Evolutionary conservation across 2,888 invertebrate genomes (phyloP), one percentile per base, ranked within the genome.

Genomic region (Epirrhoe alternata): DNA sequence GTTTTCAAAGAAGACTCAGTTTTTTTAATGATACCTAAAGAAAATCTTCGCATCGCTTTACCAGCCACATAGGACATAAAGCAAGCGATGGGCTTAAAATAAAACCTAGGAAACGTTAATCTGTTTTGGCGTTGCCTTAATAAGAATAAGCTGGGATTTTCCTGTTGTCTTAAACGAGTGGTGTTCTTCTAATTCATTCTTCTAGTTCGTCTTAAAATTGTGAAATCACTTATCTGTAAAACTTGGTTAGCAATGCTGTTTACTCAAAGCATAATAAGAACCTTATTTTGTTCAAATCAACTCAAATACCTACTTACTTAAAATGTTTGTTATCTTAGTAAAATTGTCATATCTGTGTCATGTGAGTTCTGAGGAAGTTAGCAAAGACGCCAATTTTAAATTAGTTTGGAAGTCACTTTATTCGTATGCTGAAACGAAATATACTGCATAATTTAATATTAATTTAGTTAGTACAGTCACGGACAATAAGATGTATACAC

Each of bases 61-160:
- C 55, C 0, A 10, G 6, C 1, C 33, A 49, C 24, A 17, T 54
- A 12, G 24, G 12, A 30, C 35, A 38, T 47, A 12, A 14, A 47
- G 10, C 5, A 38, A 35, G 50, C 30, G 55, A 35, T 33, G 38
- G 14, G 17, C 42, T 56, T 50, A 50, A 61, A 50, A 55, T 61
- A 62, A 56, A 62, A 56, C 50, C 56, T 56, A 62, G 51, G 31
- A 56, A 62, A 62, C 24, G 51, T 38, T 62, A 62, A 62, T 50
- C 56, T 62, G 51, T 62, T 62, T 56, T 55, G 61, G 55, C 45
- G 57, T 63, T 63, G 57, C 63, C 63, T 12, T 53, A 58, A 47
- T 64, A 53, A 53, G 58, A 58, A 64, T 64, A 30, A 53, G 47
- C 63, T 45, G 33, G 30, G 56, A 50, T 55, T 62, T 49, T 56